A percentile compares a stretch with the other conserved stretches of the same genome.
Evolutionary conservation across 1,140 invertebrate genomes (phyloP).

Genomic region (Aphelinus atriplicis): DNA sequence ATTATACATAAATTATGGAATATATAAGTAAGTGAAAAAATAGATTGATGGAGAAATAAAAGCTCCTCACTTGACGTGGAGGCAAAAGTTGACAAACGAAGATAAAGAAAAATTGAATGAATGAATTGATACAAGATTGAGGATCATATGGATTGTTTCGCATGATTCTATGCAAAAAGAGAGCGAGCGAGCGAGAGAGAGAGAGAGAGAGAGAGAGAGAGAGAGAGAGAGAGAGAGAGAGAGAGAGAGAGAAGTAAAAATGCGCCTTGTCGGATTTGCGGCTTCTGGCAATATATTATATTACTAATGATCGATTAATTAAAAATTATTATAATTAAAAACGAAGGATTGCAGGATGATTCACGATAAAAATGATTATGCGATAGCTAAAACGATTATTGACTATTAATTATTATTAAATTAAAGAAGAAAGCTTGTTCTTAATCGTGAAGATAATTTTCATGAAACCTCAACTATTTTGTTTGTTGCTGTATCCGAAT

Average conservation of each 20-base stretch:
- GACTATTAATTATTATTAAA: constrained; percentile 41
- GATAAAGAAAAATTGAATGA: constrained; percentile 24
- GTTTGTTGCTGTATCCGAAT: background rate
- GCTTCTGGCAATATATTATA: constrained; percentile 42
- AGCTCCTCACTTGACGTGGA: background rate
- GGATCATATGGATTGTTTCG: constrained; percentile 34
- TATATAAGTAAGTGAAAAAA: constrained; percentile 20
- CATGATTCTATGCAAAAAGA: constrained; percentile 11
- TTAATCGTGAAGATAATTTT: constrained; percentile 28
- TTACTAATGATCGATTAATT: constrained; percentile 40
- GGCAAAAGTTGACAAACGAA: background rate
- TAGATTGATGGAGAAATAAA: constrained; percentile 2
- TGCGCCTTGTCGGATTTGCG: constrained; percentile 39
- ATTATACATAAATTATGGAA: constrained; percentile 37
- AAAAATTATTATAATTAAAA: constrained; percentile 41
- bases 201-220: constrained; percentile 25
- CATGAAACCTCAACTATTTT: background rate
- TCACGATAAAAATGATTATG: constrained; percentile 39
- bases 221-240: constrained; percentile 19
- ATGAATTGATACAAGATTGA: constrained; percentile 35
- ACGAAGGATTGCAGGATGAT: constrained; percentile 40
- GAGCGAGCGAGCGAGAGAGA: constrained; percentile 10
- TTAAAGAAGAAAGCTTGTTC: constrained; percentile 43
- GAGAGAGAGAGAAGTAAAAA: constrained; percentile 26
- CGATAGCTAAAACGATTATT: constrained; percentile 39